phyloP scores from a whole-genome alignment of 2,797 vertebrate genomes.

The Vipera latastei region DNA sequence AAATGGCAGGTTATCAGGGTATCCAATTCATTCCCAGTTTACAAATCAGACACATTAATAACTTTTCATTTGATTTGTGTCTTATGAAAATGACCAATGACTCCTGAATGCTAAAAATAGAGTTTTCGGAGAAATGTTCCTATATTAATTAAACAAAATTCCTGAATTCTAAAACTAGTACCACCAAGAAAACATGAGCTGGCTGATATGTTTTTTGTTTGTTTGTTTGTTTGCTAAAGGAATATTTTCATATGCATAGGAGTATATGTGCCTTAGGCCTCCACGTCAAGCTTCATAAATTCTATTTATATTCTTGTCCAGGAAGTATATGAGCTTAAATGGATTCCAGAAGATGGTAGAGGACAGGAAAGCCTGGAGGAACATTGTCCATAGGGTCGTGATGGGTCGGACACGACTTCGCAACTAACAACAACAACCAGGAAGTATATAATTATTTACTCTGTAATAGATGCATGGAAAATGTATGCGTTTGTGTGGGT shows the following conservation, averaged over 20 bases:
- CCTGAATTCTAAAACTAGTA: neutral
- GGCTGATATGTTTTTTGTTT: neutral
- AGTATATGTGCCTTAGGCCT: neutral
- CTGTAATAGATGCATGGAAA: neutral
- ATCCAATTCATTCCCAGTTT: neutral
- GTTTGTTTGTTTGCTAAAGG: neutral
- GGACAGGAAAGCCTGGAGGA: too few relatives aligned
- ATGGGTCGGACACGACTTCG: too few relatives aligned
- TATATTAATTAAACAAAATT: neutral
- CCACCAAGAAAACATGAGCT: neutral
- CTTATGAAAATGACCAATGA: neutral
- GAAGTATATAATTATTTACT: neutral
- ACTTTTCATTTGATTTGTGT: neutral
- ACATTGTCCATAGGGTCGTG: too few relatives aligned
- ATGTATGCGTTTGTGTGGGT: neutral
- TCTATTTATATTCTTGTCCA: neutral
- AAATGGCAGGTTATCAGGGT: neutral
- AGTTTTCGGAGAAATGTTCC: neutral
- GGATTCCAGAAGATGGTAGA: too few relatives aligned
- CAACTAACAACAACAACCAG: too few relatives aligned
- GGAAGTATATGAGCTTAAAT: neutral
- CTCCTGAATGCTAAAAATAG: neutral
- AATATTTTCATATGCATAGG: neutral
- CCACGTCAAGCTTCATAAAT: neutral
- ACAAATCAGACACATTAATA: neutral